These are phyloP conservation scores for Ochropleura plecta DNA, from an alignment of 2,888 invertebrate genomes.

Conservation along the genomic window DNA sequence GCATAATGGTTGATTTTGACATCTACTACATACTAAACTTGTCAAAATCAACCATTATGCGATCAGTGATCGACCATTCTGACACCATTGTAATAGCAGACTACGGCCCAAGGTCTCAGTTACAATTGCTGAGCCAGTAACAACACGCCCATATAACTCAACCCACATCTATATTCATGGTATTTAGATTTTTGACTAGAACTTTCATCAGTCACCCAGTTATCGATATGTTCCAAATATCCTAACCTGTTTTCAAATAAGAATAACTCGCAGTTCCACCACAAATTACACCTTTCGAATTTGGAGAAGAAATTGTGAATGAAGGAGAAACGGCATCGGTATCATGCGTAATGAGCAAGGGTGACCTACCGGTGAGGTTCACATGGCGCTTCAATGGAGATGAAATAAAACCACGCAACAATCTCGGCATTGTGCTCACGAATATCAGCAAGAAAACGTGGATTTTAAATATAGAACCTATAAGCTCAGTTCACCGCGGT, in stretches of 20 bases:
- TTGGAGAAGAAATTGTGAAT: constrained; percentile 93
- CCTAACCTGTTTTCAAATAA: constrained; percentile 79
- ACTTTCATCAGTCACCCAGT: background rate
- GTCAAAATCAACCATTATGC: too few relatives aligned
- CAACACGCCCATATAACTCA: constrained; percentile 89
- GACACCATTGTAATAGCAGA: too few relatives aligned
- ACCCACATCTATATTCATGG: constrained; percentile 91
- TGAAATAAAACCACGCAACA: constrained; percentile 87
- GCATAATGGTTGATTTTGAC: too few relatives aligned
- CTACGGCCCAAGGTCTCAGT: constrained; percentile 92
- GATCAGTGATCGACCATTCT: too few relatives aligned
- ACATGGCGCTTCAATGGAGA: constrained; percentile 92
- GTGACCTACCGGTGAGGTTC: constrained; percentile 95
- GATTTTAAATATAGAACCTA: constrained; percentile 92
- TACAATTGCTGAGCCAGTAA: constrained; percentile 92
- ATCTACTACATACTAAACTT: too few relatives aligned
- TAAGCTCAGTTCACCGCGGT: constrained; percentile 91
- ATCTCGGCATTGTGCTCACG: constrained; percentile 90
- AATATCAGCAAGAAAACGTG: constrained; percentile 92
- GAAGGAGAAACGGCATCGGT: constrained; percentile 94
- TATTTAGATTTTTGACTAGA: constrained; percentile 91
- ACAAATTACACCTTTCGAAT: constrained; percentile 94
- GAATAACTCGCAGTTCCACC: constrained; percentile 90
- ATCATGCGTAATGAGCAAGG: constrained; percentile 94
- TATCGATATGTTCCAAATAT: background rate